Base-by-base conservation (phyloP, 1,140 invertebrate species). In the Nomia melanderi region DNA sequence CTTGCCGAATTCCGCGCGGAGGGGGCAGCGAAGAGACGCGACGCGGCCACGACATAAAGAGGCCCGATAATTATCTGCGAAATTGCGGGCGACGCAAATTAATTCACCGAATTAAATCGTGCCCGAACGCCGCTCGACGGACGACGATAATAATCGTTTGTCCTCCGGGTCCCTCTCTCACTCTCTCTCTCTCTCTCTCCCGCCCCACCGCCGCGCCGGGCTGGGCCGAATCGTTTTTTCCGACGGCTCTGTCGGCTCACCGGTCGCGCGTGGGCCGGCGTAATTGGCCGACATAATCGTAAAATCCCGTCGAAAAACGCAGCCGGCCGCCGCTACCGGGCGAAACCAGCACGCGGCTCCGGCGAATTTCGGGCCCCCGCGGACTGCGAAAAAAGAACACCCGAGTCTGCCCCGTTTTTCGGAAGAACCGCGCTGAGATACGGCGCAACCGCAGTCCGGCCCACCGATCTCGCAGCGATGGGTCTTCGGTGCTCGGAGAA, bases 251-350 rank as follows among this genome's bases (percentile, higher is more conserved):
- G 20, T 23, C 57, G 2, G 20, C 27, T 31, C 56, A 17, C 27
- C 25, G 29, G 33, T 7, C 56, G 7, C 25, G 41, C 39, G 9
- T 6, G 20, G 31, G 7, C n/a, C n/a, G 17, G 23, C 29, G 65
- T 67, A 67, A 67, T 67, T 54, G n/a, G 47, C 31, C 12, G 23
- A 54, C 65, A 36, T 54, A 67, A 67, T 54, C 47, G 65, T 67
- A 67, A 67, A 67, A 3, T 53, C n/a, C 17, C 11, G 31, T 20
- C 14, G 31, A 33, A 53, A 36, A 47, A 27, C 31, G 20, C 47
- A 6, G 17, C 39, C 2, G 23, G 23, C 9, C 54, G 54, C 54
- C 14, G 27, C 27, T 2, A 20, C 14, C 27, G 17, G 5, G 25
- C n/a, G 12, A 14, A 27, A 14, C 14, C 41, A 12, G 36, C 2